These are phyloP conservation scores for Eupithecia subumbrata DNA, from an alignment of 2,888 invertebrate species.

Conservation along the genomic window DNA sequence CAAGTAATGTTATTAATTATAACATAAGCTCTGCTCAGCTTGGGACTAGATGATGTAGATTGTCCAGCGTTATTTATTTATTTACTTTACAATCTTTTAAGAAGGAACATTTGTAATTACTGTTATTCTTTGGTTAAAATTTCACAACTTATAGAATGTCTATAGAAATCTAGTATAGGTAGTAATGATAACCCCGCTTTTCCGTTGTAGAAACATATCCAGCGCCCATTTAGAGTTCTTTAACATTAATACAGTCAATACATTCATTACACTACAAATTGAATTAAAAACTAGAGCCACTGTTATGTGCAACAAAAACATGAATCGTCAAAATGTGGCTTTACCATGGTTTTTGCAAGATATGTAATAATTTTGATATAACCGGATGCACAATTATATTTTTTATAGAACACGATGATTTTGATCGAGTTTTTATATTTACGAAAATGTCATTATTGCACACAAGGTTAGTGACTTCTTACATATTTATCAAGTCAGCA, in stretches of 20 bases:
- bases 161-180: too few species aligned
- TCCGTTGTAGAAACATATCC: neutral
- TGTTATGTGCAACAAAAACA: neutral
- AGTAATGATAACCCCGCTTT: neutral
- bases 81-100: too few species aligned
- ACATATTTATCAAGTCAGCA: neutral
- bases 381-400: neutral
- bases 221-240: slow-evolving; percentile 5
- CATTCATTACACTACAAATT: neutral
- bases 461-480: neutral
- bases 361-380: neutral
- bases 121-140: too few species aligned
- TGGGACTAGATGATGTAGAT: too few species aligned
- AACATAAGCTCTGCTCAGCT: too few species aligned
- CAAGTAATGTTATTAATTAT: too few species aligned
- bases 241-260: neutral
- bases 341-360: neutral
- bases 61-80: too few species aligned
- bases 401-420: neutral
- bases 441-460: neutral
- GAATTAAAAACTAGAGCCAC: neutral
- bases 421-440: neutral
- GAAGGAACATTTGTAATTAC: too few species aligned
- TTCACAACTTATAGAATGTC: too few species aligned
- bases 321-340: neutral